Percentiles rank a stretch among this genome's conserved stretches.
These are phyloP conservation scores for Pelagia noctiluca DNA, from an alignment of 30 jellyfish, hydroid and myxozoan genomes.

Conservation along the genomic window DNA sequence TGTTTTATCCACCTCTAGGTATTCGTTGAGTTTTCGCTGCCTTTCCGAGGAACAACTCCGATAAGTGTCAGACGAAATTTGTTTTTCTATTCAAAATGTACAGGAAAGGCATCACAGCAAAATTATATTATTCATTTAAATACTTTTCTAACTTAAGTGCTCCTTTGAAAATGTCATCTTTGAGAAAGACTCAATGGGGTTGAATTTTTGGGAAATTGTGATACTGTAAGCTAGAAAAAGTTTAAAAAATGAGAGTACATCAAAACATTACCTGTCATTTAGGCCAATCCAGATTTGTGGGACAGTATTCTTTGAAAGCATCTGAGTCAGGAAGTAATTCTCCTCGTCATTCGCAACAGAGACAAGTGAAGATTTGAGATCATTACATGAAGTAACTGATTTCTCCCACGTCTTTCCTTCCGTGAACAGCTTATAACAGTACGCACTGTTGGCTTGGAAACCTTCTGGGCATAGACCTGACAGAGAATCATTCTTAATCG, in stretches of 20 bases:
- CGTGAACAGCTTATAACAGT: slow-evolving; percentile 90
- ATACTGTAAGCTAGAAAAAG: too few species aligned
- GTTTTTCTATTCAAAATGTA: background rate
- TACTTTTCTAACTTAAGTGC: too few species aligned
- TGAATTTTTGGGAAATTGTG: too few species aligned
- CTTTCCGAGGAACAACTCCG: background rate
- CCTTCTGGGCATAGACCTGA: slow-evolving; percentile 95
- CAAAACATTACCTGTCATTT: slow-evolving; percentile 79
- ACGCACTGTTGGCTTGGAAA: slow-evolving; percentile 83
- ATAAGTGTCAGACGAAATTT: background rate
- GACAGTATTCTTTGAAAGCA: slow-evolving; percentile 79
- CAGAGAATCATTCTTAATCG: too few species aligned
- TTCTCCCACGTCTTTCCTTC: slow-evolving; percentile 92
- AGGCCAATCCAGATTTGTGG: slow-evolving; percentile 92
- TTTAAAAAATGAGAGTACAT: background rate
- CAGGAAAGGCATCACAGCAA: slow-evolving; percentile 9
- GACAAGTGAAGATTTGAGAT: slow-evolving; percentile 85
- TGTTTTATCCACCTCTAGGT: too few species aligned
- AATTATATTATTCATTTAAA: too few species aligned
- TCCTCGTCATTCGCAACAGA: slow-evolving; percentile 96
- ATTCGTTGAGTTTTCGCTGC: too few species aligned
- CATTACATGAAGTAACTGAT: slow-evolving; percentile 84
- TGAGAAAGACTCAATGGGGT: too few species aligned
- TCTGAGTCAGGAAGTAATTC: slow-evolving; percentile 74
- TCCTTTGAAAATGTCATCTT: too few species aligned